Base-by-base conservation (phyloP, 2,797 vertebrate genomes). In the Rhinella marina region DNA sequence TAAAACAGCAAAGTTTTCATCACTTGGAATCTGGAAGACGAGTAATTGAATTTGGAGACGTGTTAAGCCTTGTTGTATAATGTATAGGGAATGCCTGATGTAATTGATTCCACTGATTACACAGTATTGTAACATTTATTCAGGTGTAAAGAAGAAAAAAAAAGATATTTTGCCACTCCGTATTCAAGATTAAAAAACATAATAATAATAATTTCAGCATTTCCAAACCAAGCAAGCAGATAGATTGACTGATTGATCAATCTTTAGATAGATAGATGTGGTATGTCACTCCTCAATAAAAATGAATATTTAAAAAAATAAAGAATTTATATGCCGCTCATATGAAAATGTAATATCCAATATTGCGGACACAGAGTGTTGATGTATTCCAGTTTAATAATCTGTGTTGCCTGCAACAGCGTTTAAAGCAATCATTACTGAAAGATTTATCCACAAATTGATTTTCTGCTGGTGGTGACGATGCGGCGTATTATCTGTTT, bases 351-450 rank as follows among this genome's bases (percentile, higher is more conserved):
- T 32, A 56, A 50, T 14, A 59, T 59, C 41, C 29, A 84, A 61
- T 84, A 61, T 48, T 59, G 70, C 17, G 29, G 11, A 7, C 25
- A 57, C 1, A n/a, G 16, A 72, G 21, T 77, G 17, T n/a, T 76
- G 56, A 75, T 85, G 13, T 64, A 57, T 84, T 85, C 27, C 59
- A 76, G 70, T 59, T 52, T 77, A 75, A 75, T 85, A 50, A 85
- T 85, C 56, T 61, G 29, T 48, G 56, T 76, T 85, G 56, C 29
- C 82, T 75, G 27, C 56, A 76, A 50, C 41, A 76, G 56, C 54
- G 6, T 76, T 76, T 76, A 75, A 61, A 62, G 72, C 52, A 76
- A 85, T 85, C 83, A 57, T 84, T 84, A 84, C 68, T 73, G 68
- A 84, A 84, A 75, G n/a, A 84, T 84, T 84, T 84, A 14, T 17